A percentile compares a stretch with the other conserved stretches of the same genome.
Conservation (phyloP, 2,797 vertebrate genomes). For the Diplodus sargus region DNA sequence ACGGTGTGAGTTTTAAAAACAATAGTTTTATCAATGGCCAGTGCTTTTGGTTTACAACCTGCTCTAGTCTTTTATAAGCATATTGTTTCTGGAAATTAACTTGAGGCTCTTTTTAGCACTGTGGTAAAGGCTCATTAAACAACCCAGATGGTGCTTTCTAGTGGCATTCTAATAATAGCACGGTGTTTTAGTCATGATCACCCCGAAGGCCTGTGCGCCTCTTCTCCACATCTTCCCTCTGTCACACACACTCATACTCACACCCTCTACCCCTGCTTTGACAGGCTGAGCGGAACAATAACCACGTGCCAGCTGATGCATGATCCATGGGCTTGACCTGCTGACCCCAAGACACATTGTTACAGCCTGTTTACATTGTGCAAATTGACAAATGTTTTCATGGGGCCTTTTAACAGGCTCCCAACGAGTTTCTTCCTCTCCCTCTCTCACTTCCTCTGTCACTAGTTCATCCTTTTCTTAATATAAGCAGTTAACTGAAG, state of each 20-base stretch:
- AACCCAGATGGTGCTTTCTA: conserved; percentile 83
- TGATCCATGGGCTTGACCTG: conserved; percentile 84
- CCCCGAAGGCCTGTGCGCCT: conserved; percentile 69
- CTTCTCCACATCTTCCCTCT: conserved; percentile 62
- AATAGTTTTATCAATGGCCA: conserved; percentile 28
- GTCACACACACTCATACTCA: conserved; percentile 60
- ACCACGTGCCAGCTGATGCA: conserved; percentile 81
- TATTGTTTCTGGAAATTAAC: conserved; percentile 80
- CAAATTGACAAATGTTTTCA: conserved; percentile 83
- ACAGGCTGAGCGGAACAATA: conserved; percentile 79
- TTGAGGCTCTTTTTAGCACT: conserved; percentile 72
- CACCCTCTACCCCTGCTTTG: conserved; percentile 64
- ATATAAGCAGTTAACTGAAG: conserved; percentile 39
- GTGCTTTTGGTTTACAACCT: conserved; percentile 69
- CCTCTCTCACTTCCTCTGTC: conserved; percentile 39
- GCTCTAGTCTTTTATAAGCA: conserved; percentile 67
- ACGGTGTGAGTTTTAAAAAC: conserved; percentile 30
- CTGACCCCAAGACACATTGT: conserved; percentile 80
- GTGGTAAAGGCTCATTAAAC: conserved; percentile 78
- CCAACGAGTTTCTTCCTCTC: conserved; percentile 37
- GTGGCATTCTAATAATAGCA: conserved; percentile 82
- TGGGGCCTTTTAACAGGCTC: conserved; percentile 67
- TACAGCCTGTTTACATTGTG: conserved; percentile 84
- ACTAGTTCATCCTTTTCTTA: conserved; percentile 37
- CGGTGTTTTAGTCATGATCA: conserved; percentile 76